A percentile compares a stretch with the other conserved stretches of the same genome.
phyloP scores from a whole-genome alignment of 2,797 vertebrate species.

The Gephyroberyx darwinii region DNA sequence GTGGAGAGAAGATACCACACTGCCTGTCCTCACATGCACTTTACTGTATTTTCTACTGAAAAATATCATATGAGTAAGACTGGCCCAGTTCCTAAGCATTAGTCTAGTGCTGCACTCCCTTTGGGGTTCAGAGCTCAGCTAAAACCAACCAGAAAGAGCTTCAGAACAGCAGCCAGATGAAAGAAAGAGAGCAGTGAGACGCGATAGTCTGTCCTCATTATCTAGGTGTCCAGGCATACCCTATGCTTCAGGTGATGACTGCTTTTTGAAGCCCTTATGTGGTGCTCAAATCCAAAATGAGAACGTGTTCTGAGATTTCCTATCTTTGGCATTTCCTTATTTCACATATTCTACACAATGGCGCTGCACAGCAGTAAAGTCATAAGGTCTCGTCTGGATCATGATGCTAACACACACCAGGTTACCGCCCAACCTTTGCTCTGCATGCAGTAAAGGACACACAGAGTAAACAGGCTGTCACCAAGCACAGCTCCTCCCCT shows the following conservation, averaged over 20 bases:
- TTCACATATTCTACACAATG: neutral
- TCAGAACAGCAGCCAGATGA: constrained; percentile 59
- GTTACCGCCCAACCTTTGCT: neutral
- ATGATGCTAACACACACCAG: neutral
- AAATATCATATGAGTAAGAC: constrained; percentile 61
- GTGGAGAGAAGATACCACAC: neutral
- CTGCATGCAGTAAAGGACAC: constrained; percentile 28
- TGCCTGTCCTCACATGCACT: constrained; percentile 50
- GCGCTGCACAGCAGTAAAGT: no score
- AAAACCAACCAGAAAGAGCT: constrained; percentile 63
- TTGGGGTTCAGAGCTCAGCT: constrained; percentile 59
- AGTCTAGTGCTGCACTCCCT: constrained; percentile 53
- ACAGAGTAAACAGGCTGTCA: constrained; percentile 43
- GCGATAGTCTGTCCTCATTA: constrained; percentile 61
- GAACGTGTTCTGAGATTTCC: constrained; percentile 7
- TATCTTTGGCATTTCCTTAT: neutral
- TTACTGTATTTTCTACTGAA: constrained; percentile 44
- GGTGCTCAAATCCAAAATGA: constrained; percentile 32
- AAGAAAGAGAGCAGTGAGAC: constrained; percentile 52
- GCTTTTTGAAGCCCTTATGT: constrained; percentile 26
- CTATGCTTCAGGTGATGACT: constrained; percentile 43
- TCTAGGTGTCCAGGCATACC: constrained; percentile 33
- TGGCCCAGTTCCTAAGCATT: constrained; percentile 64
- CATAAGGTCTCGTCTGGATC: no score
- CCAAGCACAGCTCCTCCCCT: constrained; percentile 56